Evolutionary conservation across 1,140 invertebrate species (phyloP).

Genomic region (Drosophila subpulchrella): DNA sequence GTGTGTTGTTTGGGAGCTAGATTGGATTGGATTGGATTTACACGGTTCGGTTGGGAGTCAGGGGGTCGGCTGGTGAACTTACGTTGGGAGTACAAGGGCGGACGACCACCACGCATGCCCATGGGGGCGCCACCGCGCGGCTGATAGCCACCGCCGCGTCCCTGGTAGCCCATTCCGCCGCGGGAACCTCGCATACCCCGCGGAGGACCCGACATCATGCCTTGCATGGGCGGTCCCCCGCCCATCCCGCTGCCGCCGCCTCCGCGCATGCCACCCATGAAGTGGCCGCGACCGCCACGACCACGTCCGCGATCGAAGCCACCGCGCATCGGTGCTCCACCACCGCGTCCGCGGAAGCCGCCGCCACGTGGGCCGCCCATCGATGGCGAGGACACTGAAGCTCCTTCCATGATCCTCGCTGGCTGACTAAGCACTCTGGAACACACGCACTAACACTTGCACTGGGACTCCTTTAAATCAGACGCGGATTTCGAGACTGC

Average conservation of each 20-base stretch:
- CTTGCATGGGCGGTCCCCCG: slow-evolving; percentile 73
- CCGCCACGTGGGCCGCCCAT: slow-evolving; percentile 73
- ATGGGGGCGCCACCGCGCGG: slow-evolving; percentile 76
- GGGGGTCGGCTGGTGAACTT: slow-evolving; percentile 38
- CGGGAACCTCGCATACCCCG: slow-evolving; percentile 72
- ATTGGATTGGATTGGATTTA: slow-evolving; percentile 28
- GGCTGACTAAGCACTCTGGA: slow-evolving; percentile 28
- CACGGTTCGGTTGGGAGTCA: background rate
- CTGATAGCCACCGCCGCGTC: slow-evolving; percentile 71
- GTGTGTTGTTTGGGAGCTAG: slow-evolving; percentile 80
- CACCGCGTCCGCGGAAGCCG: slow-evolving; percentile 76
- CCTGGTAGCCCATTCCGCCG: slow-evolving; percentile 71
- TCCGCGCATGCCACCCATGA: slow-evolving; percentile 78
- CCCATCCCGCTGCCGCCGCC: slow-evolving; percentile 58
- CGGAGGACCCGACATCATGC: slow-evolving; percentile 74
- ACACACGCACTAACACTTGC: slow-evolving; percentile 36
- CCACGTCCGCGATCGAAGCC: slow-evolving; percentile 79
- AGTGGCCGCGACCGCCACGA: slow-evolving; percentile 73
- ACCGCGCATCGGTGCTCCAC: slow-evolving; percentile 75
- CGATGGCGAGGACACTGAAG: slow-evolving; percentile 63
- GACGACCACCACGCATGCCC: slow-evolving; percentile 80
- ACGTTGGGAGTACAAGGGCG: slow-evolving; percentile 77
- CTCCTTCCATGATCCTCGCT: slow-evolving; percentile 71
- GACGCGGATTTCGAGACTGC: slow-evolving; percentile 22
- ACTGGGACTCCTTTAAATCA: slow-evolving; percentile 7